Base-by-base conservation (phyloP, 1,140 invertebrate species). In the Melanaphis sacchari region DNA sequence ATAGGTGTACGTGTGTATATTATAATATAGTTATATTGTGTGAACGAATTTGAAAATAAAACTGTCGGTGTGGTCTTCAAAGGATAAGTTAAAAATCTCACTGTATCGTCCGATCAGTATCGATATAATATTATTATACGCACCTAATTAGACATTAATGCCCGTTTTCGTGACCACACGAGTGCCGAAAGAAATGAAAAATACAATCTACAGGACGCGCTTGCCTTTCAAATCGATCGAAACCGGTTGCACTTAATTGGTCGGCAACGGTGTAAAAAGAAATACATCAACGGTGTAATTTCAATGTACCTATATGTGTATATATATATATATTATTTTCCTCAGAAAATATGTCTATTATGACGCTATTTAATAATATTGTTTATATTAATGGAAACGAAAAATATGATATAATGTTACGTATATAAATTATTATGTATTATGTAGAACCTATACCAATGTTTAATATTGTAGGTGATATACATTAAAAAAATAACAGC, bases 191-290 rank as follows among this genome's bases (percentile, higher is more conserved):
- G 54, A 59, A 91, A 40, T 43, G 38, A 90, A 40, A 90, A 90
- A 49, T 52, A 90, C 31, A 76, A 59, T 91, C 49, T 59, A 59
- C 26, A 59, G 22, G 21, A 41, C 49, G 38, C 38, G 38, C 22
- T 46, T 22, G 89, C 43, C 52, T 81, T 41, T 81, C 54, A n/a
- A 81, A 91, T 43, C 46, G 54, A 91, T 91, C 31, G 59, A 91
- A 91, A 91, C 90, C 90, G 90, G 90, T 91, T 43, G 40, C 90
- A 41, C 52, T 91, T 91, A 90, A 90, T 90, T 59, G 89, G 89
- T 90, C 89, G 89, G 89, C 89, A 41, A 43, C 26, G 89, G 89
- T n/a, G 89, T 66, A 90, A 90, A 66, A 90, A 90, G 52, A 90
- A 59, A 90, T 41, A 90, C 89, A 66, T 59, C 89, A 90, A 90